phyloP scores from a whole-genome alignment of 2,113 vertebrate species.

The Herpailurus yagouaroundi region DNA sequence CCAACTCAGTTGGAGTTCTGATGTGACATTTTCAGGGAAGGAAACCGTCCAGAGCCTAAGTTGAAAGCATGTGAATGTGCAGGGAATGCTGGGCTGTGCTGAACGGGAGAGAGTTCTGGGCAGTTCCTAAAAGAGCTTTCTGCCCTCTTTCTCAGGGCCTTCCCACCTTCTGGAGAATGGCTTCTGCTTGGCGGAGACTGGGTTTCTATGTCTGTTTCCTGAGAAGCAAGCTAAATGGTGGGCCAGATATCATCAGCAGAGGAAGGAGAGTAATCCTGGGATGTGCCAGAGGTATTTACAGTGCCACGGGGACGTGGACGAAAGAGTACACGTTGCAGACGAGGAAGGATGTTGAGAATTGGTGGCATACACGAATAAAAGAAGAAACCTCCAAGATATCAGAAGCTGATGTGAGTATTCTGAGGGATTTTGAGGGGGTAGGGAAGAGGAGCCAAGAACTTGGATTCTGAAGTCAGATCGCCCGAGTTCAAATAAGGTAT shows the following conservation, averaged over 20 bases:
- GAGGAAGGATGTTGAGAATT: slow-evolving; percentile 90
- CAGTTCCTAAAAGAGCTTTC: background rate
- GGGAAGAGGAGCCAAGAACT: background rate
- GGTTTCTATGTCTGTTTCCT: slow-evolving; percentile 77
- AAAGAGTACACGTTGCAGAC: slow-evolving; percentile 90
- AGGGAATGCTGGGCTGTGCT: background rate
- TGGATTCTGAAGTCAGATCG: background rate
- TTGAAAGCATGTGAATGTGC: background rate
- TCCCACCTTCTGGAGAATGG: slow-evolving; percentile 84
- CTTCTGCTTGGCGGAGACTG: slow-evolving; percentile 73
- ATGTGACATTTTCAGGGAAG: slow-evolving; percentile 31
- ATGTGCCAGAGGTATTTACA: slow-evolving; percentile 88
- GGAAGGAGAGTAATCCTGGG: slow-evolving; percentile 59
- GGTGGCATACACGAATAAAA: slow-evolving; percentile 93
- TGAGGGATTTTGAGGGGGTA: background rate
- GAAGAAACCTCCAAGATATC: slow-evolving; percentile 84
- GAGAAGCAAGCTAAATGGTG: slow-evolving; percentile 60
- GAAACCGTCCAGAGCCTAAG: background rate
- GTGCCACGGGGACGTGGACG: slow-evolving; percentile 94
- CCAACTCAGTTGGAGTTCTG: background rate
- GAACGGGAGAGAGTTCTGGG: background rate
- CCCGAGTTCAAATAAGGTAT: background rate
- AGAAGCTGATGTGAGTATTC: slow-evolving; percentile 87
- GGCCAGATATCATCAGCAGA: slow-evolving; percentile 53
- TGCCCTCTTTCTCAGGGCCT: slow-evolving; percentile 61